A percentile compares a stretch with the other conserved stretches of the same genome.
Evolutionary conservation across 2,113 vertebrate genomes (phyloP).

Genomic region (Epinephelus moara): DNA sequence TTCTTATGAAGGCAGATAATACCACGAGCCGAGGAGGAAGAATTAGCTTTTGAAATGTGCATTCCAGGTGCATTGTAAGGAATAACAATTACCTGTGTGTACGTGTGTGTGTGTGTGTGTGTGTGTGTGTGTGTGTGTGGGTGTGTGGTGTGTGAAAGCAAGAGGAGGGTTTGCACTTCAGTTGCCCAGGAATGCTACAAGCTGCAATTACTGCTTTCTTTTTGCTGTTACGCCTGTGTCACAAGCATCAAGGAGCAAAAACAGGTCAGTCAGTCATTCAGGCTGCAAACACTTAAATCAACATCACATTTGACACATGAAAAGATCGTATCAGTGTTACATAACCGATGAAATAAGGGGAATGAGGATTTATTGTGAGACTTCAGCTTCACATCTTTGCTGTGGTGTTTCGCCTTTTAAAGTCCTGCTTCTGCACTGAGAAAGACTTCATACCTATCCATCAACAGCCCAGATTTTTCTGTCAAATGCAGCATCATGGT

Average conservation of each 20-base stretch:
- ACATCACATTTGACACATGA: background rate
- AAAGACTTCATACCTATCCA: background rate
- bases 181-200: slow-evolving; percentile 46
- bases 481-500: background rate
- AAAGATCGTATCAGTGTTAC: background rate
- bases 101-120: slow-evolving; percentile 3
- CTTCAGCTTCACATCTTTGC: slow-evolving; percentile 4
- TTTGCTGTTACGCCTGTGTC: background rate
- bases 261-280: slow-evolving; percentile 32
- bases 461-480: background rate
- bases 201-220: slow-evolving; percentile 8
- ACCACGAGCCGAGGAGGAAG: slow-evolving; percentile 10
- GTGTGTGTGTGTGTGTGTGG: background rate
- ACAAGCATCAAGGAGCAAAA: slow-evolving; percentile 5
- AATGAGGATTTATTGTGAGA: background rate
- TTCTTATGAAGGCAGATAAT: background rate
- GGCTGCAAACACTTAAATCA: slow-evolving; percentile 11
- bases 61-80: background rate
- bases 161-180: background rate
- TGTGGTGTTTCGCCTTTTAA: background rate
- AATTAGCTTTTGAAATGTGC: slow-evolving; percentile 22
- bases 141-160: background rate
- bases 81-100: background rate
- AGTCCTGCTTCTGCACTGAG: background rate
- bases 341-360: background rate